Base-by-base conservation (phyloP, 2,113 vertebrate species). In the Bufo gargarizans region DNA sequence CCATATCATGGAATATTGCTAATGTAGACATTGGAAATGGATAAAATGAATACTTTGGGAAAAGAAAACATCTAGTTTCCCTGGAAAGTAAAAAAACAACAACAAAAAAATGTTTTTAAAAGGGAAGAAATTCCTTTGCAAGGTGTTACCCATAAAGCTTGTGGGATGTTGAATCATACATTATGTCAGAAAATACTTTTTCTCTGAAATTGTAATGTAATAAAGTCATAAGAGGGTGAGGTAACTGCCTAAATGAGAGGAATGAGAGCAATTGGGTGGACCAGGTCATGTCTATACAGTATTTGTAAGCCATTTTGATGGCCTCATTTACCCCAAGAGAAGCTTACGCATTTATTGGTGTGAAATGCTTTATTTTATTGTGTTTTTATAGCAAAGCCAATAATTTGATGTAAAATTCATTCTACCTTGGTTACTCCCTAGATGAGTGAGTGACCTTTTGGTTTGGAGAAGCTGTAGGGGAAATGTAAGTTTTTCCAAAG, bases 111-210 rank as follows among this genome's bases (percentile, higher is more conserved):
- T 86, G 47, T 11, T 65, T 76, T 63, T 61, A n/a, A 67, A 86
- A 78, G n/a, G 49, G 43, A 67, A 80, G 50, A 87, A 71, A 87
- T 87, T 67, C 86, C 86, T 58, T 19, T 80, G 33, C 49, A 80
- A 79, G 77, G 50, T 87, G 86, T 87, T 80, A 80, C 61, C 77
- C 22, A 56, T 80, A 69, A 87, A 71, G 86, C 61, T 87, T 87
- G 86, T 56, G 63, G 77, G 59, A 67, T 80, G 55, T 87, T 87
- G 86, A 71, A 55, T 87, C 86, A 71, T 87, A 80, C 14, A 49
- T 86, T 78, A 87, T 87, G 86, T 69, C 77, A 87, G 84, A 86
- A 77, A 86, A 86, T 85, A 55, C 77, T 79, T 79, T 55, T 77
- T 22, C 58, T 43, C 12, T 77, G 58, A 78, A 86, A 50, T 77